Evolutionary conservation across 2,797 vertebrate genomes (phyloP), one percentile per base, ranked within the genome.

Genomic region (Hypotaenidia okinawae): DNA sequence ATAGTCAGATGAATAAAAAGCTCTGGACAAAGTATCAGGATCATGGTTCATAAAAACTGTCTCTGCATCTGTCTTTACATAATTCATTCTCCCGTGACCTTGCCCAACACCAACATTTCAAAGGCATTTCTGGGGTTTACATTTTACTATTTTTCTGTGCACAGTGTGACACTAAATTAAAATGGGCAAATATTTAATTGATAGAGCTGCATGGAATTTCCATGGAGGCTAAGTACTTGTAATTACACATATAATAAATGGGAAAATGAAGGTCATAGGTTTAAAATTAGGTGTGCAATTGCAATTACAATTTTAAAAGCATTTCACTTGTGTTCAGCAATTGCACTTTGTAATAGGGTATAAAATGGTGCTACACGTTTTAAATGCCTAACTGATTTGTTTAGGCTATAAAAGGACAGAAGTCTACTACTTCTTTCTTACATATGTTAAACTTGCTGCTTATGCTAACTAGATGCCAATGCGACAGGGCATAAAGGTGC

Each of bases 41-140:
- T 85, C 73, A 15, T 49, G 68, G 74, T 92, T 94, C 93, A 88
- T 90, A 94, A 94, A 96, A 97, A 64, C 85, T 93, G 51, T 76
- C 89, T 92, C 23, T 93, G 47, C 75, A 41, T 95, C 87, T 96
- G 21, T 90, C 96, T 94, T 76, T 91, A 51, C 49, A 67, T 89
- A 91, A 92, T 91, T 96, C 66, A 87, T 95, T 95, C 87, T 91
- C 95, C 27, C 88, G 86, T 94, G 80, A 96, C 84, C 67, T 95
- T 83, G 79, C 45, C 81, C 63, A 69, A 45, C 49, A 74, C 30
- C 78, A 78, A 83, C 84, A 94, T 97, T 96, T 95, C 82, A 85
- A 95, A 97, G 57, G 63, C 81, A 70, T 85, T 35, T n/a, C 58
- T 87, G 28, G 10, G 9, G 33, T 84, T 95, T 89, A 33, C 39